Conservation (phyloP, 2,113 vertebrate genomes). For the Etia nguti region DNA sequence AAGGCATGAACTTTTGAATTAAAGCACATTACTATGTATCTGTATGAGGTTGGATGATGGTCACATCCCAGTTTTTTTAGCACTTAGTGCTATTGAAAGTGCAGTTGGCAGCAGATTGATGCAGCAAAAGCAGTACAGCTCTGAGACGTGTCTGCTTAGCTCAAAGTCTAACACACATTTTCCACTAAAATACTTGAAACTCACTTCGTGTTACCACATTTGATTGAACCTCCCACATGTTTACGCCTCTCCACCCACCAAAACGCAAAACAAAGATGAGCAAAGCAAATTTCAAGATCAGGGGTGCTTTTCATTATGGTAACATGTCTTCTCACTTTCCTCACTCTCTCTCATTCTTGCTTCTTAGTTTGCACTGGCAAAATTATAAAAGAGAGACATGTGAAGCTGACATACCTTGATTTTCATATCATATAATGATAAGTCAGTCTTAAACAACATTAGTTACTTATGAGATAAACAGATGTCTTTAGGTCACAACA, state of each 20-base stretch:
- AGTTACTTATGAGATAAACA: neutral
- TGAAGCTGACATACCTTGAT: neutral
- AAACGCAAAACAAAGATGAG: neutral
- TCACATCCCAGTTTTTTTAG: neutral
- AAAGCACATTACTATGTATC: neutral
- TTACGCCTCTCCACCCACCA: neutral
- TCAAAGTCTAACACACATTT: neutral
- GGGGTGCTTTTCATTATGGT: neutral
- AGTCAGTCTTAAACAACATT: neutral
- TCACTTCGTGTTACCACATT: neutral
- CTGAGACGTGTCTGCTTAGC: neutral
- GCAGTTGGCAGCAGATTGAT: neutral
- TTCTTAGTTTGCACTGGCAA: neutral
- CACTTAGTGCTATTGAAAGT: neutral
- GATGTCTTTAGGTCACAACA: neutral
- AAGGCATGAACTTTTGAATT: neutral
- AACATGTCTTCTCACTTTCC: neutral
- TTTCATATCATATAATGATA: neutral
- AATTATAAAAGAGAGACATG: neutral
- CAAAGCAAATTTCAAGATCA: neutral
- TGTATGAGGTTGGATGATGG: neutral
- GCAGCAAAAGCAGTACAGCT: neutral
- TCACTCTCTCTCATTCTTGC: neutral
- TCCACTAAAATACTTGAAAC: neutral
- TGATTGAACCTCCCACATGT: neutral